Conservation (phyloP, 1,140 invertebrate species). For the Riptortus pedestris region DNA sequence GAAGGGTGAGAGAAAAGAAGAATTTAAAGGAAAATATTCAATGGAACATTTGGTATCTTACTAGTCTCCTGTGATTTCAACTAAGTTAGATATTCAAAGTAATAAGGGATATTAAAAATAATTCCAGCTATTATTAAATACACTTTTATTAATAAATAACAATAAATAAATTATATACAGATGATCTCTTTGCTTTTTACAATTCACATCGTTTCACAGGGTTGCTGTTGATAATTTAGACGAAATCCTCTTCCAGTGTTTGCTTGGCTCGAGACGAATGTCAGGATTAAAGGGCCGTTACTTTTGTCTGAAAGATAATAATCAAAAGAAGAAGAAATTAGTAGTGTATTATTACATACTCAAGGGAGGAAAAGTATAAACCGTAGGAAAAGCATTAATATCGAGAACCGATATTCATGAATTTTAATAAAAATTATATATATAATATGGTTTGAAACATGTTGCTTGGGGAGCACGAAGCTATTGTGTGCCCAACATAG, state of each 20-base stretch:
- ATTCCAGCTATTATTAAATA: background rate
- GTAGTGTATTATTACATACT: background rate
- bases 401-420: no score
- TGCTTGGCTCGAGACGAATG: constrained; percentile 41
- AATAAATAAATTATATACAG: constrained; percentile 17
- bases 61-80: no score
- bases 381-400: background rate
- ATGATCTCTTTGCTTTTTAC: no score
- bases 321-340: constrained; percentile 12
- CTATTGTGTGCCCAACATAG: no score
- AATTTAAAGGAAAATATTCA: no score
- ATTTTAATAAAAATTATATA: no score
- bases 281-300: constrained; percentile 44
- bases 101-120: no score
- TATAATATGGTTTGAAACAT: no score
- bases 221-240: constrained; percentile 44
- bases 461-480: no score
- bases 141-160: constrained; percentile 14
- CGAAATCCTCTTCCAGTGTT: constrained; percentile 45
- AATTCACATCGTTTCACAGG: constrained; percentile 34
- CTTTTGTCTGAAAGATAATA: constrained; percentile 39
- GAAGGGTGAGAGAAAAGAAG: no score
- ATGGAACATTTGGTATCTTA: no score
- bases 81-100: no score
- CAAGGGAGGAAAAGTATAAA: background rate